Evolutionary conservation across 2,888 invertebrate species (phyloP), one percentile per base, ranked within the genome.

Genomic region (Phyllotreta cruciferae): DNA sequence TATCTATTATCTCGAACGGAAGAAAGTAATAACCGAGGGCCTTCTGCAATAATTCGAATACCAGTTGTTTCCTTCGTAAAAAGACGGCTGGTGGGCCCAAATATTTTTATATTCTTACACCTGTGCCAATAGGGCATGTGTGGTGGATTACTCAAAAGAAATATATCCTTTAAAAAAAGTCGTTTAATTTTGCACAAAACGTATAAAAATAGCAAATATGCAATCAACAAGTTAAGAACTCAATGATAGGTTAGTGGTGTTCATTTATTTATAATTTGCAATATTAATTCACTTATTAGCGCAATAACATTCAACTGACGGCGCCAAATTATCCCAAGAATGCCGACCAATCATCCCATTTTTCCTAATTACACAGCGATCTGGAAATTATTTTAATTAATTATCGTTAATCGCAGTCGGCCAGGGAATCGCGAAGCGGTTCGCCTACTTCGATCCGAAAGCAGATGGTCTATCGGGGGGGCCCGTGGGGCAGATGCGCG

Each of bases 401-500:
- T 24, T 24, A 24, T 24, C 24, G 24, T 24, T 44, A 44, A 44
- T 13, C 44, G 44, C 14, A 10, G 44, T 6, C 44, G 10, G 10
- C n/a, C 6, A n/a, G 10, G 47, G 6, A 47, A 47, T 14, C 14
- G 41, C 49, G 55, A 13, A 35, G 49, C 35, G 50, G 35, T 24
- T 24, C 24, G 35, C 37, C 60, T 47, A 35, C 54, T 63, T 57
- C n/a, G 6, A 56, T 53, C 54, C 24, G 24, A 45, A 60, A 67
- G 62, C 64, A 64, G 66, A 67, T 62, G 64, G 66, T 47, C 24
- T 39, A 49, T 49, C 35, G 44, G 42, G 57, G 56, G 60, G 50
- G 56, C 49, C 42, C 36, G 64, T 63, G 49, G 53, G 64, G 66
- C 68, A 68, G 68, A 68, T 68, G 68, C 62, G 49, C 56, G 62